phyloP scores from a whole-genome alignment of 2,113 vertebrate species.

The Lagopus leucura region DNA sequence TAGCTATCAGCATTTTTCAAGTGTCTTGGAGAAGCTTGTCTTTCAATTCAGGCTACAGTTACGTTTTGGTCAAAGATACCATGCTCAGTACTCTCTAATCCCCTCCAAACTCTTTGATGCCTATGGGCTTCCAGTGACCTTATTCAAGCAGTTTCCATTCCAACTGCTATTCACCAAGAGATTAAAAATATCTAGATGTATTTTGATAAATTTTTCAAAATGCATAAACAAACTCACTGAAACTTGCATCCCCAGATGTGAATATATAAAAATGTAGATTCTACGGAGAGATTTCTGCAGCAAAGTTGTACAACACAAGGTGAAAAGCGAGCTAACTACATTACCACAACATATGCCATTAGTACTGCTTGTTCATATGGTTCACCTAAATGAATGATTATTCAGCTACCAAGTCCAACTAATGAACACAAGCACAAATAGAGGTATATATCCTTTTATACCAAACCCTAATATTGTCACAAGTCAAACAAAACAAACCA shows the following conservation, averaged over 20 bases:
- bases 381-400: not conserved
- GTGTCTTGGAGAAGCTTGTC: not conserved
- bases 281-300: not conserved
- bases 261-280: not conserved
- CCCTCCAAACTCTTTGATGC: not conserved
- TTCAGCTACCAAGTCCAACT: not conserved
- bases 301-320: not conserved
- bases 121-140: not conserved
- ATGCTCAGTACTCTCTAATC: not conserved
- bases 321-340: not conserved
- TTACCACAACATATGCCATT: not conserved
- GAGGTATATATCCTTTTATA: not conserved
- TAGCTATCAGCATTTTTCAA: not conserved
- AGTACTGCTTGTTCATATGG: not conserved
- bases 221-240: not conserved
- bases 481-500: not conserved
- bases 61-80: not conserved
- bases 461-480: not conserved
- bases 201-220: not conserved
- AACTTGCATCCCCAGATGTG: not conserved
- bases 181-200: not conserved
- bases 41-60: not conserved
- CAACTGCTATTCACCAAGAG: not conserved
- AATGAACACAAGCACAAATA: not conserved
- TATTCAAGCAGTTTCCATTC: slow-evolving; percentile 33